phyloP scores from a whole-genome alignment of 2,797 vertebrate genomes.

The Smutsia temminckii region DNA sequence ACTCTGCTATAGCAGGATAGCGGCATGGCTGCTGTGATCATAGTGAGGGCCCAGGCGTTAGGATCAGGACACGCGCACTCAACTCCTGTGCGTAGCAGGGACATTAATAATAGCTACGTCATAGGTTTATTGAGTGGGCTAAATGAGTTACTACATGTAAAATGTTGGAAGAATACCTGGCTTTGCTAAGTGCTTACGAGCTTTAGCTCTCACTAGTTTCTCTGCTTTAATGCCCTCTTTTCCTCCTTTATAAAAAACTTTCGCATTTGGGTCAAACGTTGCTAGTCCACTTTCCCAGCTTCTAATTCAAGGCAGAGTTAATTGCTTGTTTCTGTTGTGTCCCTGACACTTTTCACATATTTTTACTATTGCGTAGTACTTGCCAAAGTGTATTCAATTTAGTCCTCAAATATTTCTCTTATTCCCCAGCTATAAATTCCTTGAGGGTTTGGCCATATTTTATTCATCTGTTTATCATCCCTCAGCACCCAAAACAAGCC shows the following conservation, averaged over 20 bases:
- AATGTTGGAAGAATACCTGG: background rate
- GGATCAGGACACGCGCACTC: background rate
- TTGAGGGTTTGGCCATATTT: background rate
- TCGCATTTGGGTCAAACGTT: background rate
- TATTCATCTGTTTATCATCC: background rate
- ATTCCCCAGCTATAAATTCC: background rate
- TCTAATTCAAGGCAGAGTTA: conserved; percentile 16
- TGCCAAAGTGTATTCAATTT: conserved; percentile 16
- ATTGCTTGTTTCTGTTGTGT: background rate
- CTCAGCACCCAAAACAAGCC: background rate
- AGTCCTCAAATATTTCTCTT: conserved; percentile 14
- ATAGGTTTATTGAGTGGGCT: background rate
- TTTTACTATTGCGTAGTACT: conserved; percentile 35
- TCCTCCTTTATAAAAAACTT: background rate
- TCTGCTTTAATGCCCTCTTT: background rate
- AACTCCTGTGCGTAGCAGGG: background rate
- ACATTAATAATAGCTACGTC: background rate
- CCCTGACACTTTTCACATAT: background rate
- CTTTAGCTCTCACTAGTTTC: background rate
- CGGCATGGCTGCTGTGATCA: background rate
- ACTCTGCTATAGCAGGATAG: background rate
- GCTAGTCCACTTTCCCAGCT: background rate
- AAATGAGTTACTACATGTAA: background rate
- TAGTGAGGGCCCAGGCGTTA: background rate
- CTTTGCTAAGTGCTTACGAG: background rate